These are phyloP conservation scores for Diabrotica virgifera DNA, from an alignment of 1,140 invertebrate genomes.

Conservation along the genomic window DNA sequence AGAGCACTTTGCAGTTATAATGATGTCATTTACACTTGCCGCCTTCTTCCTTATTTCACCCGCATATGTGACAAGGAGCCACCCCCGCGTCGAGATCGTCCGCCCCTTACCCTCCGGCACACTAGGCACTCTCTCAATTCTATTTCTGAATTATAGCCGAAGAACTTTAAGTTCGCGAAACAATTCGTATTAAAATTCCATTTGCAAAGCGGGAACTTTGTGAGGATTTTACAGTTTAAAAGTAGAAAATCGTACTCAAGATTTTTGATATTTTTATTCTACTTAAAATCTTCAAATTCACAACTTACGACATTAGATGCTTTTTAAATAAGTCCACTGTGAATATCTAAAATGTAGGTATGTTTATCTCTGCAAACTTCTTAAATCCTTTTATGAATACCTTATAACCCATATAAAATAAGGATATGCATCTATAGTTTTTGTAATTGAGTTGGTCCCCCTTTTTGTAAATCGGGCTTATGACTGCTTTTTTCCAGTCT, in stretches of 20 bases:
- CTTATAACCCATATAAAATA: too few species aligned
- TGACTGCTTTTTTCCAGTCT: too few species aligned
- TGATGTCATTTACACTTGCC: slow-evolving; percentile 51
- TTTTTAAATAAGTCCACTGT: too few species aligned
- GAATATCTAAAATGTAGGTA: too few species aligned
- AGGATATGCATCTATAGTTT: too few species aligned
- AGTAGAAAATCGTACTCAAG: not conserved
- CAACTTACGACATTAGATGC: too few species aligned
- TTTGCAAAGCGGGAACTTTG: slow-evolving; percentile 21
- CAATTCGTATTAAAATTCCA: slow-evolving; percentile 36
- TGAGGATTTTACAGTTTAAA: not conserved
- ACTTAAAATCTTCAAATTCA: too few species aligned
- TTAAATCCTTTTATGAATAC: too few species aligned
- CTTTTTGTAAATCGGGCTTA: too few species aligned
- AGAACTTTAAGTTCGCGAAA: slow-evolving; percentile 22
- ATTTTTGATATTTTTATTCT: not conserved
- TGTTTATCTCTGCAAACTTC: too few species aligned
- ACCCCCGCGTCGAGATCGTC: slow-evolving; percentile 4
- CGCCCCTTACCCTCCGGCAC: slow-evolving; percentile 20
- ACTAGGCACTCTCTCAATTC: slow-evolving; percentile 18
- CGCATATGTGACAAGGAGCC: slow-evolving; percentile 46
- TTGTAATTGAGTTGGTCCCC: too few species aligned
- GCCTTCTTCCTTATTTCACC: slow-evolving; percentile 44
- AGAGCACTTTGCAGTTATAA: slow-evolving; percentile 51
- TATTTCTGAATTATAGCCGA: slow-evolving; percentile 25